Conservation (phyloP, 2,113 vertebrate species). For the Cynopterus brachyotis region DNA sequence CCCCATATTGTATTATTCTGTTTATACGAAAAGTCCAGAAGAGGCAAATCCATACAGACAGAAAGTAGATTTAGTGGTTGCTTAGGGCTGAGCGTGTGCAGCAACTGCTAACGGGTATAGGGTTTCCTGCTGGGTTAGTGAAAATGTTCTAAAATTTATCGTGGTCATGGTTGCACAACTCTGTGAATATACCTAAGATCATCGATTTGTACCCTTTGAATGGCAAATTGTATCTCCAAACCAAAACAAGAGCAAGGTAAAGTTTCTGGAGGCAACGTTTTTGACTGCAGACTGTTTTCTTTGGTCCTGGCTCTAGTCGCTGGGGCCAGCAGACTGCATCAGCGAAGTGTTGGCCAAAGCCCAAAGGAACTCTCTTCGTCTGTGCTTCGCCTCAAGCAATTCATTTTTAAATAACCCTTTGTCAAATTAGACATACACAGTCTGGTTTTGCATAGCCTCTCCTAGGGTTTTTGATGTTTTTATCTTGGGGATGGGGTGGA, state of each 20-base stretch:
- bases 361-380: slow-evolving; percentile 64
- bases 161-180: background rate
- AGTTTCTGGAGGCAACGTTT: background rate
- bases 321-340: slow-evolving; percentile 32
- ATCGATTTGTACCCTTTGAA: background rate
- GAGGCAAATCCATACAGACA: background rate
- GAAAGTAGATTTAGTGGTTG: background rate
- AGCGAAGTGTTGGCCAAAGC: slow-evolving; percentile 61
- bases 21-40: background rate
- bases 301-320: slow-evolving; percentile 52
- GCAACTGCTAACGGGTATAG: background rate
- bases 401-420: slow-evolving; percentile 76
- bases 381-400: slow-evolving; percentile 57
- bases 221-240: background rate
- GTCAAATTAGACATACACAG: slow-evolving; percentile 62
- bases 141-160: background rate
- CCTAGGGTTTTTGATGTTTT: slow-evolving; percentile 74
- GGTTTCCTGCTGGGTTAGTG: background rate
- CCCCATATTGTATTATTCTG: background rate
- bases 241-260: background rate
- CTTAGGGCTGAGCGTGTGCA: background rate
- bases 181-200: background rate
- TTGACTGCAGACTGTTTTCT: slow-evolving; percentile 59
- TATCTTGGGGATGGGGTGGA: slow-evolving; percentile 57
- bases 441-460: slow-evolving; percentile 66